phyloP scores from a whole-genome alignment of 2,888 invertebrate species.

The Parascotia fuliginaria region DNA sequence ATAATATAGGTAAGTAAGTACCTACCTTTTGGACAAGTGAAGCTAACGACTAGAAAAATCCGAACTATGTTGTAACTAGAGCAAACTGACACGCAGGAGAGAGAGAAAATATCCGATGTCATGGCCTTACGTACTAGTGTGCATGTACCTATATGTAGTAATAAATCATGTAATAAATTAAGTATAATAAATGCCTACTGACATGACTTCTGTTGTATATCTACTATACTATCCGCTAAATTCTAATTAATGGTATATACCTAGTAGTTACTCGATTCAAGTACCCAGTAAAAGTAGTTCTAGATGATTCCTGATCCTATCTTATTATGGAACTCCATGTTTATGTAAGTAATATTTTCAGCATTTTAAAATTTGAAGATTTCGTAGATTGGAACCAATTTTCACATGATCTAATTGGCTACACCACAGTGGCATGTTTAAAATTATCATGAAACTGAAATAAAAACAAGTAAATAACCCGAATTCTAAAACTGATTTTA shows the following conservation, averaged over 20 bases:
- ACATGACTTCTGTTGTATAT: no score
- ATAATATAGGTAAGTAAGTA: no score
- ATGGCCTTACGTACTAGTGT: not conserved
- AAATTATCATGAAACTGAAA: conserved; percentile 84
- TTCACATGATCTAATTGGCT: conserved; percentile 82
- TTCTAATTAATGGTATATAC: not conserved
- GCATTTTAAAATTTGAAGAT: conserved; percentile 6
- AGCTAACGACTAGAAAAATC: no score
- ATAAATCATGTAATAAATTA: not conserved
- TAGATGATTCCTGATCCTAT: no score
- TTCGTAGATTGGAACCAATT: conserved; percentile 52
- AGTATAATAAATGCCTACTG: not conserved
- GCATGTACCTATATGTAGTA: not conserved
- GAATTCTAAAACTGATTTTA: conserved; percentile 86
- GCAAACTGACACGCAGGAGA: not conserved
- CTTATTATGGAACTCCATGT: no score
- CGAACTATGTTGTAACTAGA: no score
- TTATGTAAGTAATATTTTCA: conserved; percentile 1
- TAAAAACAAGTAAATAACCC: conserved; percentile 85
- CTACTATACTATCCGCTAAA: no score
- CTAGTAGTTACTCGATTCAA: no score
- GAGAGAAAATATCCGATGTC: not conserved
- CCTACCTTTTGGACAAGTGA: no score
- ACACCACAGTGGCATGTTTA: conserved; percentile 77
- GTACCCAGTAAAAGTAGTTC: no score